Evolutionary conservation across 1,140 invertebrate species (phyloP).

Genomic region (Drosophila saltans): DNA sequence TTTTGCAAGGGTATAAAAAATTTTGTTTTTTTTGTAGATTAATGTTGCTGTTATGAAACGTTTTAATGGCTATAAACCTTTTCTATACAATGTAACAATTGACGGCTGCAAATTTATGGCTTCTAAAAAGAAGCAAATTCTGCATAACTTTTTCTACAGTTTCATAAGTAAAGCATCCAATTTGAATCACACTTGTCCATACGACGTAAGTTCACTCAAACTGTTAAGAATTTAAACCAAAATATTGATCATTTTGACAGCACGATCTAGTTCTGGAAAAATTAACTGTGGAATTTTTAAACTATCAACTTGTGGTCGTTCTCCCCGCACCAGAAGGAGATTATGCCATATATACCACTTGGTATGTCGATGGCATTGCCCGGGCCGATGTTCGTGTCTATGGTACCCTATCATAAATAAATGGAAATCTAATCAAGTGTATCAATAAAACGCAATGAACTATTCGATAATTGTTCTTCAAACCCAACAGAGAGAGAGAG

Average conservation of each 20-base stretch:
- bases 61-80: constrained; percentile 1
- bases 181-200: constrained; percentile 33
- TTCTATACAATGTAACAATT: constrained; percentile 32
- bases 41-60: neutral
- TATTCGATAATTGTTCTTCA: neutral
- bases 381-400: neutral
- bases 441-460: neutral
- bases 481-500: neutral
- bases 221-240: neutral
- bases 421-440: neutral
- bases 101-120: constrained; percentile 26
- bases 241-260: neutral
- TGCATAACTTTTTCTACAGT: neutral
- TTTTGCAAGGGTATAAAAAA: too few species aligned
- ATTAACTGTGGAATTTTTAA: neutral
- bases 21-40: neutral
- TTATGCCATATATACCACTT: neutral
- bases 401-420: neutral
- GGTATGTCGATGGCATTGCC: neutral
- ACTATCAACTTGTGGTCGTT: neutral
- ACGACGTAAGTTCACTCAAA: neutral
- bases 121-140: constrained; percentile 2
- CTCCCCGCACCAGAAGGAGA: neutral
- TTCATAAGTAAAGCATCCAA: constrained; percentile 12
- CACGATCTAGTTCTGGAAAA: neutral